These are phyloP conservation scores for Lepidothrix coronata DNA, from an alignment of 2,113 vertebrate species.

Conservation along the genomic window DNA sequence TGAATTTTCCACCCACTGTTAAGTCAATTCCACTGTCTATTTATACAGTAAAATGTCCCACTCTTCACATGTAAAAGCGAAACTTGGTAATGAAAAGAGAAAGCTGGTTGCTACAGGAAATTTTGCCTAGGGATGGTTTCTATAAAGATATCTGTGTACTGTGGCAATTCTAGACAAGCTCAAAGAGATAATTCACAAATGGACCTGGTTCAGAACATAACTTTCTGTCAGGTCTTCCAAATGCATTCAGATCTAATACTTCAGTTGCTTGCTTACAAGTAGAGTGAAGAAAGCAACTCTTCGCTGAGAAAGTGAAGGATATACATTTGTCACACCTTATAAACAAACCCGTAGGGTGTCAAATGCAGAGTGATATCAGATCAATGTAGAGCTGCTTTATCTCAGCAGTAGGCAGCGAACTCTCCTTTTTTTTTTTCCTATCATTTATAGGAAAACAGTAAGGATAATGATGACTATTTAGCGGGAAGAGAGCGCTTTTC, in stretches of 20 bases:
- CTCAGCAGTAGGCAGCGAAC: neutral
- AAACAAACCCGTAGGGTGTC: neutral
- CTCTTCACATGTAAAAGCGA: neutral
- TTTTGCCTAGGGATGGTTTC: neutral
- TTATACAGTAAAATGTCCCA: neutral
- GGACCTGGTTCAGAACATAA: neutral
- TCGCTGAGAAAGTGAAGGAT: neutral
- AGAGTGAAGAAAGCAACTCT: neutral
- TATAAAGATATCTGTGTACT: neutral
- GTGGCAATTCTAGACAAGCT: neutral
- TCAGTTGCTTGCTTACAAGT: neutral
- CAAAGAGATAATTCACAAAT: neutral
- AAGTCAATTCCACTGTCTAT: neutral
- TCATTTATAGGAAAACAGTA: neutral
- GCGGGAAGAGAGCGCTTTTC: neutral
- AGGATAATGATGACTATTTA: neutral
- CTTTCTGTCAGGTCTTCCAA: neutral
- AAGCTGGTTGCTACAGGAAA: neutral
- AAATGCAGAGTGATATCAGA: neutral
- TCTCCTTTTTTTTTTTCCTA: rapidly evolving
- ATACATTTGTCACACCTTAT: neutral
- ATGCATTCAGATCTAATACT: neutral
- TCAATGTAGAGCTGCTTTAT: neutral
- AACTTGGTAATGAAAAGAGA: neutral
- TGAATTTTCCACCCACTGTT: neutral